Base-by-base conservation (phyloP, 2,888 invertebrate species). In the Protophormia terraenovae region DNA sequence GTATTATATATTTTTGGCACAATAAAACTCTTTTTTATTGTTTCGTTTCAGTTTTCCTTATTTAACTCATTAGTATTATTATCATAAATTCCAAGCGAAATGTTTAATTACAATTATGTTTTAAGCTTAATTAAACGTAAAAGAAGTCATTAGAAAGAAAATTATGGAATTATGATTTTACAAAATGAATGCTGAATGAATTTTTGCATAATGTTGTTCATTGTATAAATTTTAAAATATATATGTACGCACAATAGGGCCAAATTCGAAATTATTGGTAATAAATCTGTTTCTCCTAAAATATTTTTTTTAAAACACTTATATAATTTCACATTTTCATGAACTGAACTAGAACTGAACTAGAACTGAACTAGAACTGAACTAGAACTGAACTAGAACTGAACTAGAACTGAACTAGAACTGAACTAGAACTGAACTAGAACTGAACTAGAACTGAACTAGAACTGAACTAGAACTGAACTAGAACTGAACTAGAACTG, bases 91-190 rank as follows among this genome's bases (percentile, higher is more conserved):
- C 75, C 38, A 53, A 75, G 19, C 58, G 60, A 73, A 80, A 73
- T 60, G 47, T 67, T 73, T 80, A 80, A 80, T 73, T 66, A 35
- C 50, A 50, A 60, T 69, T 60, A 75, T 69, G 22, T 75, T 81
- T 75, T 32, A 22, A 75, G 75, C 67, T 81, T 75, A 81, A 81
- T 81, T 81, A 75, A 81, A 75, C 66, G 66, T 66, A 67, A 67
- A 73, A 73, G 66, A 75, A 69, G 81, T 75, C 81, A 81, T 81
- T 75, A 81, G 32, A 19, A 75, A 53, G 41, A 41, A 69, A 67
- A 50, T 67, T 41, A 50, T 47, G 38, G 29, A 62, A 50, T 53
- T 50, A 16, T 78, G 50, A 78, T 62, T 71, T 69, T 50, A 78
- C 29, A 32, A 29, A 55, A 67, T 60, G 50, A 50, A 50, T 60